These are phyloP conservation scores for Barnardius zonarius DNA, from an alignment of 2,113 vertebrate genomes.

Conservation along the genomic window DNA sequence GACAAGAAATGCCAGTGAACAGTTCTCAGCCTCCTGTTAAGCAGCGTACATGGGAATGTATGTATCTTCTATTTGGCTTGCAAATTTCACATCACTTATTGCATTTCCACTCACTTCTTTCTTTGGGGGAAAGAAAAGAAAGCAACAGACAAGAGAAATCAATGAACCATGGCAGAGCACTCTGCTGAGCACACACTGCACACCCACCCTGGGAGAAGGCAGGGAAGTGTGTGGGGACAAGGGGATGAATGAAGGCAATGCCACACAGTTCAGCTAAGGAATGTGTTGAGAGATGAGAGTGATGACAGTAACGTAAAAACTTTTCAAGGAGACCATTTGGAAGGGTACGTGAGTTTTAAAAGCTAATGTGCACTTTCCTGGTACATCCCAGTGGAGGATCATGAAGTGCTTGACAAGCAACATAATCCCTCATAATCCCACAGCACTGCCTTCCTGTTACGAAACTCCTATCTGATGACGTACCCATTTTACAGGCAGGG, in stretches of 20 bases:
- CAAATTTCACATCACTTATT: background rate
- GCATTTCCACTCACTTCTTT: background rate
- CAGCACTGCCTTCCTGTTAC: background rate
- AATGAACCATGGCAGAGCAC: background rate
- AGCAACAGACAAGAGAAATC: background rate
- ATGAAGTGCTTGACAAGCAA: background rate
- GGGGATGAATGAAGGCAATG: background rate
- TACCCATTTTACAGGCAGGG: background rate
- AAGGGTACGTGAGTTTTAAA: background rate
- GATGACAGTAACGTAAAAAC: background rate
- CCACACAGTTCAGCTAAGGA: background rate
- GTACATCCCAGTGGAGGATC: background rate
- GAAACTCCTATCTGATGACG: background rate
- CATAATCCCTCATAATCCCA: background rate
- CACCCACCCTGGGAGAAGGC: background rate
- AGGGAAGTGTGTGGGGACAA: background rate
- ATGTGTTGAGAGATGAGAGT: background rate
- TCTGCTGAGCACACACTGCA: background rate
- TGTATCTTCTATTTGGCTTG: background rate
- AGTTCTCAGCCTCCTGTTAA: background rate
- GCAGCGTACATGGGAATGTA: fast-evolving
- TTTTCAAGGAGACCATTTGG: background rate
- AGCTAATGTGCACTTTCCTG: background rate
- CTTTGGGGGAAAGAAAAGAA: background rate
- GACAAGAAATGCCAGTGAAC: background rate